Conservation (phyloP, 2,113 vertebrate species). For the Lepidothrix coronata region DNA sequence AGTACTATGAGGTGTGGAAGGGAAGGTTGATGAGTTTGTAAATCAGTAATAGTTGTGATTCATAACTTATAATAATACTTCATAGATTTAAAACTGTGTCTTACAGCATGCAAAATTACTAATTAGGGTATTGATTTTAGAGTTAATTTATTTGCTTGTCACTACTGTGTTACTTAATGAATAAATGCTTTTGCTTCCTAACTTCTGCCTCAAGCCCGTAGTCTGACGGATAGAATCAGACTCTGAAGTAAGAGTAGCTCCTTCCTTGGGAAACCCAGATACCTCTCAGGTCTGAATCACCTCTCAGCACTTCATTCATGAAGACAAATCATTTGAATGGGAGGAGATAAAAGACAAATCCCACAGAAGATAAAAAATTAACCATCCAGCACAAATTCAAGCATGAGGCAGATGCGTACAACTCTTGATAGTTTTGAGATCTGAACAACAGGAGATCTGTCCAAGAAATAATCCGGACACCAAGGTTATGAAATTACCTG, state of each 20-base stretch:
- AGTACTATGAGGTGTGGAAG: neutral
- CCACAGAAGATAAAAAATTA: neutral
- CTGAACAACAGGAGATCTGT: neutral
- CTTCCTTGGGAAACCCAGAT: neutral
- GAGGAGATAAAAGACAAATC: neutral
- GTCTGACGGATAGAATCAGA: neutral
- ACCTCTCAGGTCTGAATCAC: neutral
- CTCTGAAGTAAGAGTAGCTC: neutral
- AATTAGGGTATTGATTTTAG: neutral
- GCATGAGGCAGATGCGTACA: neutral
- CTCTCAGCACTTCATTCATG: neutral
- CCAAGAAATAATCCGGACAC: constrained; percentile 2
- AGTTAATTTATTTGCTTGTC: neutral
- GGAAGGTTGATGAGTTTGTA: neutral
- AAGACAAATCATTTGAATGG: neutral
- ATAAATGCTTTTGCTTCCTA: neutral
- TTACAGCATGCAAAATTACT: neutral
- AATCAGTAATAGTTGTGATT: neutral
- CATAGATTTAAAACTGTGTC: neutral
- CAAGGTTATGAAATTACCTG: neutral
- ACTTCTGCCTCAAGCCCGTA: neutral
- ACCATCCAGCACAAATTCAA: neutral
- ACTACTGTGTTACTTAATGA: neutral
- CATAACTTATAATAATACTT: neutral
- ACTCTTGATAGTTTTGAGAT: neutral